Evolutionary conservation across 2,888 invertebrate genomes (phyloP).

Genomic region (Pyrrhosoma nymphula): DNA sequence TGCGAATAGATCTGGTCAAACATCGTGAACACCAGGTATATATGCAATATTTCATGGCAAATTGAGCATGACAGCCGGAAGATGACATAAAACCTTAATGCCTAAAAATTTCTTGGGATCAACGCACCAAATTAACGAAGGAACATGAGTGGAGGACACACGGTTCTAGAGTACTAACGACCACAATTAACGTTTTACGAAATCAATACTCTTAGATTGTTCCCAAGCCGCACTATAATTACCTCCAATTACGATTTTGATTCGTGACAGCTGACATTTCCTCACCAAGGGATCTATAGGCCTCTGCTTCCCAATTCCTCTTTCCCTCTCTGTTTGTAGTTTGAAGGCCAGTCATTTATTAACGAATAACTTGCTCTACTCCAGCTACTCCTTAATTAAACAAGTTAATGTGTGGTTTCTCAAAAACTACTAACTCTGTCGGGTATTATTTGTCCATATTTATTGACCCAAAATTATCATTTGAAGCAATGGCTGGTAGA

Average conservation of each 20-base stretch:
- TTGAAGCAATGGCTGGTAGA: not conserved
- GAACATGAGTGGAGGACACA: not conserved
- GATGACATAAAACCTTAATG: too few relatives aligned
- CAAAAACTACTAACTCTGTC: not conserved
- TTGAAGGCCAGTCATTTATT: not conserved
- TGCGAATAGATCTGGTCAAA: too few relatives aligned
- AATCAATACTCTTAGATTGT: not conserved
- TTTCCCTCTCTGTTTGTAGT: not conserved
- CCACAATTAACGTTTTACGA: not conserved
- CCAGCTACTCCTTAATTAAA: not conserved
- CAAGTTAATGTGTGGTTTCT: not conserved
- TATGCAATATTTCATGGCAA: too few relatives aligned
- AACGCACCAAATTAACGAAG: not conserved
- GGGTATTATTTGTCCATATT: not conserved
- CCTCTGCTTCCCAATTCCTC: not conserved
- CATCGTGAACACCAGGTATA: too few relatives aligned
- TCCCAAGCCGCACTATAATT: not conserved
- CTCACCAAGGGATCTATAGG: not conserved
- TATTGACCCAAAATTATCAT: not conserved
- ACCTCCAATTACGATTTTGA: not conserved
- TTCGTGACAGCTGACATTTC: not conserved
- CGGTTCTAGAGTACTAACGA: not conserved
- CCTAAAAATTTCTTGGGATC: too few relatives aligned
- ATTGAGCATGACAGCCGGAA: too few relatives aligned
- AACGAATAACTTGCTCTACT: not conserved